Conservation (phyloP, 2,113 vertebrate genomes). For the Bucco capensis region DNA sequence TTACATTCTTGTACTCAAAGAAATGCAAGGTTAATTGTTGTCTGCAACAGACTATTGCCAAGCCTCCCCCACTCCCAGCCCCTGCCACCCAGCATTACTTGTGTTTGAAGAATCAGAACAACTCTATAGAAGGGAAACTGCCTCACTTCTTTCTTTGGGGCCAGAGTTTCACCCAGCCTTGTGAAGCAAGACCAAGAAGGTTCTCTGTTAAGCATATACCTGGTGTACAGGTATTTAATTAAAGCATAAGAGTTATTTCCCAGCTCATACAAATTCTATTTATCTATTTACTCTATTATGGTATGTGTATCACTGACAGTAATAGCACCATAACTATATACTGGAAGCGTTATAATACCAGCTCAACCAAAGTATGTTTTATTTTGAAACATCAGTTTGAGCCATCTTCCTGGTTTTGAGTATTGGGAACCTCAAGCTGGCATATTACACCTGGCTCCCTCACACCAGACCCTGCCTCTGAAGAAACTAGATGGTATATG, state of each 20-base stretch:
- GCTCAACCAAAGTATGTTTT: neutral
- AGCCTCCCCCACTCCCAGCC: neutral
- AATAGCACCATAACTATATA: too few relatives aligned
- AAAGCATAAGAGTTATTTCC: neutral
- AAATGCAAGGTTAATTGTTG: neutral
- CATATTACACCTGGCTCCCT: neutral
- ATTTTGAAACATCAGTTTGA: neutral
- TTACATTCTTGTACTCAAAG: neutral
- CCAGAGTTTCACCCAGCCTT: neutral
- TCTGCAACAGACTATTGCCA: neutral
- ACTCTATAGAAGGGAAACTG: rapidly evolving
- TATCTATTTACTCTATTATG: too few relatives aligned
- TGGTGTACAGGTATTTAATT: neutral
- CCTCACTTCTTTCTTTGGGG: neutral
- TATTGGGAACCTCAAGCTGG: neutral
- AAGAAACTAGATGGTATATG: neutral
- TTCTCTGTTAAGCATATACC: neutral
- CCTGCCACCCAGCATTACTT: neutral
- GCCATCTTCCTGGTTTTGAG: neutral
- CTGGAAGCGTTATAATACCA: neutral
- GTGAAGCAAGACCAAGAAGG: neutral
- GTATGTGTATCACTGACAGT: neutral
- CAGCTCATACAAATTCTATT: neutral
- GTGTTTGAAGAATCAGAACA: neutral
- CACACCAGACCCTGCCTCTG: rapidly evolving